Conservation (phyloP, 2,888 invertebrate genomes). For the Agrotis puta region DNA sequence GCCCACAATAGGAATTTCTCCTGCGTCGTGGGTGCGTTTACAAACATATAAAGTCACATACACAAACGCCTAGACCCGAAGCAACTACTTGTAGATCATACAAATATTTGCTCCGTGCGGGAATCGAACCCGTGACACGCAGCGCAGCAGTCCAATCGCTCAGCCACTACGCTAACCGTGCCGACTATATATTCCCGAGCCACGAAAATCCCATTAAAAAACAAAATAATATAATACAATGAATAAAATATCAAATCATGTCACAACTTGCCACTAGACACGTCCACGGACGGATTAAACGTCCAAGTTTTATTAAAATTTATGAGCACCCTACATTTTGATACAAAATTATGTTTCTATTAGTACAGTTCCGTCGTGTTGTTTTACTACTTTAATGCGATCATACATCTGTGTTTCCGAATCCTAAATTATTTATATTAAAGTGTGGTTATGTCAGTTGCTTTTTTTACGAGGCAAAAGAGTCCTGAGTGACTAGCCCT, state of each 20-base stretch:
- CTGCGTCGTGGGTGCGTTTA: too few relatives aligned
- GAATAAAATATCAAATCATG: conserved; percentile 54
- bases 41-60: too few relatives aligned
- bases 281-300: conserved; percentile 57
- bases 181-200: too few relatives aligned
- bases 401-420: conserved; percentile 48
- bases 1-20: too few relatives aligned
- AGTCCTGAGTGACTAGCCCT: too few relatives aligned
- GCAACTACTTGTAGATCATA: too few relatives aligned
- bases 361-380: conserved; percentile 49
- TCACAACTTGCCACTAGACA: conserved; percentile 52
- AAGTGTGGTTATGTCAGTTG: conserved; percentile 20
- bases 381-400: conserved; percentile 41
- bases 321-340: conserved; percentile 67
- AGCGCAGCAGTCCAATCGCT: too few relatives aligned
- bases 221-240: conserved; percentile 47
- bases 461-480: too few relatives aligned
- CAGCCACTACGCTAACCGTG: too few relatives aligned
- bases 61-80: too few relatives aligned
- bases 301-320: conserved; percentile 69
- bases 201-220: conserved; percentile 46
- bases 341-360: conserved; percentile 67
- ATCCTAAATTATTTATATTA: conserved; percentile 34
- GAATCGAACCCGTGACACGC: too few relatives aligned
- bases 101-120: too few relatives aligned